Percentiles rank a stretch among this genome's conserved stretches.
Conservation (phyloP, 2,113 vertebrate genomes). For the Misgurnus anguillicaudatus region DNA sequence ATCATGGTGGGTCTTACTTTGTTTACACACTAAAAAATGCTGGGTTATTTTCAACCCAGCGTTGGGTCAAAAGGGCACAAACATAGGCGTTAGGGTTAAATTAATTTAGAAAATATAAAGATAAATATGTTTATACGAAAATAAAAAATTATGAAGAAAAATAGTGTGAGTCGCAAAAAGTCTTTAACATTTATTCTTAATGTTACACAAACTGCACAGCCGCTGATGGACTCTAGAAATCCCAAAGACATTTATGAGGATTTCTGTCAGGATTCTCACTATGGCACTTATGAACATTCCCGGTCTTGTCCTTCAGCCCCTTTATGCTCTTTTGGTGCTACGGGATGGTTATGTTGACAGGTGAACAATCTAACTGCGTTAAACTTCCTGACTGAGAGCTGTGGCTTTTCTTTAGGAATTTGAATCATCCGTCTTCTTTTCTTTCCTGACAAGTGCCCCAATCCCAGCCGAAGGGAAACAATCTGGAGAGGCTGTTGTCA, state of each 20-base stretch:
- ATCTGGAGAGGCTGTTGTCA: neutral
- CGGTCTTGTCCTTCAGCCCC: neutral
- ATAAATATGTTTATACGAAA: too few species aligned
- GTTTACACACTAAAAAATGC: neutral
- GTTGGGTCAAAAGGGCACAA: too few species aligned
- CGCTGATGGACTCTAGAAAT: neutral
- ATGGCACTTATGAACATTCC: neutral
- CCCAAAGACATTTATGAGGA: neutral
- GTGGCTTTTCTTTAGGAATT: neutral
- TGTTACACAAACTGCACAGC: too few species aligned
- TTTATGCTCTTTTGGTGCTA: neutral
- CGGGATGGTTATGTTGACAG: neutral
- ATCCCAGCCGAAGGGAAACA: neutral
- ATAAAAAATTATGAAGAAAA: too few species aligned
- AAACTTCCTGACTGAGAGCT: constrained; percentile 9
- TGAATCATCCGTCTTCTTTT: constrained; percentile 28
- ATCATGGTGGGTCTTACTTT: neutral
- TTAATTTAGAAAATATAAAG: too few species aligned
- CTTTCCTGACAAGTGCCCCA: constrained; percentile 4
- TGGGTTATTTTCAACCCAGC: too few species aligned
- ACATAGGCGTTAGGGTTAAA: too few species aligned
- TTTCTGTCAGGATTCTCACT: neutral
- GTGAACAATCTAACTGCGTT: neutral
- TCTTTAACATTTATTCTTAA: too few species aligned
- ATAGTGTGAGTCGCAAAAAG: too few species aligned